These are phyloP conservation scores for Leptinotarsa lineolata DNA, from an alignment of 1,140 invertebrate species.

Conservation along the genomic window DNA sequence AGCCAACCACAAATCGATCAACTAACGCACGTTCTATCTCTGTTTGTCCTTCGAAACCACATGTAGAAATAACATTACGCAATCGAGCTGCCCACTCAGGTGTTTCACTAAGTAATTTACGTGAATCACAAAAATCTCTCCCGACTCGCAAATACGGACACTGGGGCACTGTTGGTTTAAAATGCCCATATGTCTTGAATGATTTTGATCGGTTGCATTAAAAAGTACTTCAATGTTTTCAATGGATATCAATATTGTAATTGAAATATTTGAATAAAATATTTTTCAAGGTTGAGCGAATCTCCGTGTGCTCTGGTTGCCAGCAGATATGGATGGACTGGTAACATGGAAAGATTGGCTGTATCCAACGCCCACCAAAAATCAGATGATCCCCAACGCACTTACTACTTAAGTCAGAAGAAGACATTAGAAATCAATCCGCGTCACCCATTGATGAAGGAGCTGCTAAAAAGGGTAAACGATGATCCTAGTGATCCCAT, in stretches of 20 bases:
- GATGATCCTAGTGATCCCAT: slow-evolving; percentile 77
- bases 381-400: slow-evolving; percentile 86
- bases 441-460: slow-evolving; percentile 92
- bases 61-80: too few species aligned
- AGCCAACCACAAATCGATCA: too few species aligned
- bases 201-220: too few species aligned
- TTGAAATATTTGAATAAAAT: not conserved
- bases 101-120: too few species aligned
- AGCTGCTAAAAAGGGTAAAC: slow-evolving; percentile 83
- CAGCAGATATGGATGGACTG: slow-evolving; percentile 96
- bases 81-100: too few species aligned
- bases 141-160: too few species aligned
- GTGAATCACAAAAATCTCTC: too few species aligned
- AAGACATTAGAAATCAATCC: slow-evolving; percentile 98
- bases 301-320: slow-evolving; percentile 98
- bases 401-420: slow-evolving; percentile 94
- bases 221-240: too few species aligned
- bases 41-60: too few species aligned
- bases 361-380: slow-evolving; percentile 97
- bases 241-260: not conserved
- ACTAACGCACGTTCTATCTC: too few species aligned
- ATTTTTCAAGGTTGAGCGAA: slow-evolving; percentile 68
- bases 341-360: slow-evolving; percentile 98
- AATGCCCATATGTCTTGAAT: too few species aligned
- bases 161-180: too few species aligned